Evolutionary conservation across 2,797 vertebrate species (phyloP).

Genomic region (Merluccius polli): DNA sequence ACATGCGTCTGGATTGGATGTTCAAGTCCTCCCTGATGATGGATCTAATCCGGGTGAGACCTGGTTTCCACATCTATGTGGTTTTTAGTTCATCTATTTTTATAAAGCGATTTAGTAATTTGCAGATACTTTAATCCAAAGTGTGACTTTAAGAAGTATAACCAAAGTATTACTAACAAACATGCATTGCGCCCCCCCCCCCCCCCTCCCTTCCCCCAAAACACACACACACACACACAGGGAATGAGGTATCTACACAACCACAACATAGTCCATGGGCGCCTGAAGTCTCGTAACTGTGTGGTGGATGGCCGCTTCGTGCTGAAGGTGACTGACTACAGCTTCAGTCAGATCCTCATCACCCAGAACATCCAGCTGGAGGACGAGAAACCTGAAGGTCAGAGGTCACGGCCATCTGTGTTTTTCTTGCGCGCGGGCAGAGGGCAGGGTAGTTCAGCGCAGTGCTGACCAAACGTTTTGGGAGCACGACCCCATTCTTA

Average conservation of each 20-base stretch:
- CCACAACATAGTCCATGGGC: slow-evolving; percentile 79
- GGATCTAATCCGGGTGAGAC: slow-evolving; percentile 86
- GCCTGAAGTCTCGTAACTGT: slow-evolving; percentile 92
- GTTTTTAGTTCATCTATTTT: not conserved
- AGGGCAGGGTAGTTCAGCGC: not conserved
- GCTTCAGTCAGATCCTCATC: slow-evolving; percentile 77
- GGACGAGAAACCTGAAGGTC: slow-evolving; percentile 74
- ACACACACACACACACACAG: slow-evolving; percentile 53
- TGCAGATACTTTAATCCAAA: not conserved
- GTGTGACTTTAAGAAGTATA: too few relatives aligned
- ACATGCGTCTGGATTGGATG: slow-evolving; percentile 98
- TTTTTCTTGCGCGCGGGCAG: not conserved
- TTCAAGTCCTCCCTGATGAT: slow-evolving; percentile 92
- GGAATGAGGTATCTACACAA: slow-evolving; percentile 90
- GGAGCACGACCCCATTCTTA: not conserved
- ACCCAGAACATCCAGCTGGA: slow-evolving; percentile 63
- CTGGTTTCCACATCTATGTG: not conserved
- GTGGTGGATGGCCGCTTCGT: slow-evolving; percentile 93
- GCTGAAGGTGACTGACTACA: slow-evolving; percentile 90
- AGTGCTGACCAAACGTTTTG: not conserved
- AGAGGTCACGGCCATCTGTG: slow-evolving; percentile 14
- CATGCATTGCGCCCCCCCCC: not conserved
- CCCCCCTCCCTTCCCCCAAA: too few relatives aligned
- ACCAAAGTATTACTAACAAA: not conserved
- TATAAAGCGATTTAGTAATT: too few relatives aligned